Conservation (phyloP, 1,140 invertebrate species). For the Camponotus vicinus region DNA sequence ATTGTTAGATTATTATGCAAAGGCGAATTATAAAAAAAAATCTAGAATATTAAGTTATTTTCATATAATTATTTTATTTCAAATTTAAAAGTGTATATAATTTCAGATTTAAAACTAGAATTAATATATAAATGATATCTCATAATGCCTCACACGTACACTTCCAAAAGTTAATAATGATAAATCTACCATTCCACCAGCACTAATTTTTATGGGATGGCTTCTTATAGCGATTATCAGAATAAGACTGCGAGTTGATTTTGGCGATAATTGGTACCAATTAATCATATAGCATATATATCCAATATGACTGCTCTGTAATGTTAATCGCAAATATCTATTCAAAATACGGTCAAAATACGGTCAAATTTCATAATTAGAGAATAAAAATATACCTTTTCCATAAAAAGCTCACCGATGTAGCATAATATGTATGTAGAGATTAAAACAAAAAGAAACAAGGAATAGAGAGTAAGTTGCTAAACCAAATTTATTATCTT, state of each 20-base stretch:
- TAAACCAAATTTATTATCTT: conserved; percentile 62
- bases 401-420: conserved; percentile 73
- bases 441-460: conserved; percentile 74
- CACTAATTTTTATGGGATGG: conserved; percentile 72
- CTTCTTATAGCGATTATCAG: conserved; percentile 71
- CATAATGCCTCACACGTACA: conserved; percentile 39
- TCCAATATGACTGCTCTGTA: conserved; percentile 71
- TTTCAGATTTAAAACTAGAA: not conserved
- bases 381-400: conserved; percentile 68
- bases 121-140: not conserved
- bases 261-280: conserved; percentile 74
- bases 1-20: not conserved
- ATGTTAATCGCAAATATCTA: not conserved
- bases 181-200: conserved; percentile 73
- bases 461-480: conserved; percentile 69
- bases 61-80: not conserved
- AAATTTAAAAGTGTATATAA: not conserved
- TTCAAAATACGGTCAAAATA: not conserved
- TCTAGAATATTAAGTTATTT: not conserved
- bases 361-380: not conserved
- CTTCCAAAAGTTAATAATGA: conserved; percentile 63
- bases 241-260: conserved; percentile 62
- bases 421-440: conserved; percentile 78
- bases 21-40: not conserved
- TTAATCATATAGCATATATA: conserved; percentile 69